These are phyloP conservation scores for Ethmia dodecea DNA, from an alignment of 2,888 invertebrate genomes.

Conservation along the genomic window DNA sequence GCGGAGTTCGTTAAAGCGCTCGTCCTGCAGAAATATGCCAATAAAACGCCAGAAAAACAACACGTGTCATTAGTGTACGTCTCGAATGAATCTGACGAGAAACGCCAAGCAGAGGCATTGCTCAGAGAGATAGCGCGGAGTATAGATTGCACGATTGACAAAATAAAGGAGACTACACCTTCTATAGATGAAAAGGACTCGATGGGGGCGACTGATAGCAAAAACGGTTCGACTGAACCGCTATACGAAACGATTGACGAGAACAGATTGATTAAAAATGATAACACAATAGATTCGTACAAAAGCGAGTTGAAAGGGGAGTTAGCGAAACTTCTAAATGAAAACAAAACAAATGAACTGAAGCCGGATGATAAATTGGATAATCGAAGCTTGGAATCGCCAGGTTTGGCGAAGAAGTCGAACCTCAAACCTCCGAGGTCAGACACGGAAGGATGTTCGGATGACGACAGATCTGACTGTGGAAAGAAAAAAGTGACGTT, in stretches of 20 bases:
- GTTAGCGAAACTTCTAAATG: constrained; percentile 43
- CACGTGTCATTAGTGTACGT: constrained; percentile 69
- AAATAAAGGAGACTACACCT: constrained; percentile 47
- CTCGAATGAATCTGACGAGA: constrained; percentile 52
- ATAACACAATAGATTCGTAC: constrained; percentile 35
- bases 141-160: constrained; percentile 63
- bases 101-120: constrained; percentile 61
- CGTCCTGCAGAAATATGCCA: constrained; percentile 67
- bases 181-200: constrained; percentile 45
- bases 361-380: constrained; percentile 17
- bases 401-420: constrained; percentile 50
- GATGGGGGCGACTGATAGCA: constrained; percentile 58
- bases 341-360: constrained; percentile 24
- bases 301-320: constrained; percentile 55
- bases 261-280: constrained; percentile 1
- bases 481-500: constrained; percentile 69
- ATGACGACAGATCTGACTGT: constrained; percentile 63
- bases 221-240: constrained; percentile 32
- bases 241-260: constrained; percentile 48
- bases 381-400: constrained; percentile 36
- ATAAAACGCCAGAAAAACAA: constrained; percentile 46
- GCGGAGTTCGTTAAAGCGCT: constrained; percentile 66
- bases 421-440: constrained; percentile 61
- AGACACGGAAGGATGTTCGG: constrained; percentile 62
- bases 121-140: constrained; percentile 62